A percentile compares a stretch with the other conserved stretches of the same genome.
phyloP scores from a whole-genome alignment of 1,140 invertebrate genomes.

The Aleiodes sp. region DNA sequence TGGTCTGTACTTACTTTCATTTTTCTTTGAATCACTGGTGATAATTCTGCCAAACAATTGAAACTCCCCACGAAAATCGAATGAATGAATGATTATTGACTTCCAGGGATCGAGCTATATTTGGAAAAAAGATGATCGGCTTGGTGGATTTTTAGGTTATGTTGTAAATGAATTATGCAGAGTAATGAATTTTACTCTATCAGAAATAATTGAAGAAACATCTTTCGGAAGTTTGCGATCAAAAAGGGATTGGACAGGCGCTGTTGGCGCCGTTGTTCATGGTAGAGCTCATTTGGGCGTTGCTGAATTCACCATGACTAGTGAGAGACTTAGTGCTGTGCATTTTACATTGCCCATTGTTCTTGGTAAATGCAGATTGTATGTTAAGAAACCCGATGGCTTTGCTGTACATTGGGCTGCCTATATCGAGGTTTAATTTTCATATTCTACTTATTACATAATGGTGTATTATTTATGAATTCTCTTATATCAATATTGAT shows the following conservation, averaged over 20 bases:
- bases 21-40: too few relatives aligned
- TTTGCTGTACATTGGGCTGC: conserved; percentile 43
- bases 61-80: too few relatives aligned
- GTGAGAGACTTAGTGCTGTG: conserved; percentile 34
- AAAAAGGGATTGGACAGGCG: conserved; percentile 44
- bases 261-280: conserved; percentile 40
- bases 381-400: conserved; percentile 35
- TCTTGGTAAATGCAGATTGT: conserved; percentile 40
- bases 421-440: conserved; percentile 43
- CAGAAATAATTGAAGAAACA: neutral
- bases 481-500: neutral
- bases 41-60: too few relatives aligned
- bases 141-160: conserved; percentile 32
- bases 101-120: neutral
- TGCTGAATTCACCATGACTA: conserved; percentile 47
- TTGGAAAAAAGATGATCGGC: neutral
- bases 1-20: too few relatives aligned
- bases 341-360: conserved; percentile 51
- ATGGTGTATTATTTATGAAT: neutral
- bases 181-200: conserved; percentile 46
- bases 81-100: too few relatives aligned
- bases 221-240: conserved; percentile 41
- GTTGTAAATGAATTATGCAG: conserved; percentile 42
- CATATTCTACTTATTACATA: neutral
- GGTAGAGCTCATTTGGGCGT: conserved; percentile 42